These are phyloP conservation scores for Watsonalla cultraria DNA, from an alignment of 2,888 invertebrate species.

Conservation along the genomic window DNA sequence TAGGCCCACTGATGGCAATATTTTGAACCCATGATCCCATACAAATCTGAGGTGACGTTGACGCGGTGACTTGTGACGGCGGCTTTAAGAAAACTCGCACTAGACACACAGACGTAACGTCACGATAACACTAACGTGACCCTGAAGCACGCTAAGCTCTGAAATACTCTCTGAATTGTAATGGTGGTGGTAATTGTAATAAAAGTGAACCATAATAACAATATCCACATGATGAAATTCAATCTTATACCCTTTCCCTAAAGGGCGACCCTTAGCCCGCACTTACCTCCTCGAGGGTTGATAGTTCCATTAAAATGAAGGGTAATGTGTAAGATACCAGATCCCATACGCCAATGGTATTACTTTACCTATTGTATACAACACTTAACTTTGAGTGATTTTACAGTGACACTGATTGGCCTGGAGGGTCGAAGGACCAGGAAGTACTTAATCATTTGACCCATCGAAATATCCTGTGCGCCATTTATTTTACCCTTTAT, in stretches of 20 bases:
- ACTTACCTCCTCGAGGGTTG: neutral
- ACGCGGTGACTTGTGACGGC: too few species aligned
- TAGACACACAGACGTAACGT: too few species aligned
- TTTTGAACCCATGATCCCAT: too few species aligned
- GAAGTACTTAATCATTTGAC: neutral
- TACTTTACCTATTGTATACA: neutral
- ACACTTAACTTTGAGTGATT: neutral
- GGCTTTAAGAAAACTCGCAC: too few species aligned
- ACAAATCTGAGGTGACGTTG: too few species aligned
- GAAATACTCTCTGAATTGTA: too few species aligned
- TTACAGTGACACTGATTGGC: neutral
- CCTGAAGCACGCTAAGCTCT: too few species aligned
- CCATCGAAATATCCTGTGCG: neutral
- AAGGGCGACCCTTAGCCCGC: neutral
- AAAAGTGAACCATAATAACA: neutral
- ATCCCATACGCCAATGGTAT: neutral
- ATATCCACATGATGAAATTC: neutral
- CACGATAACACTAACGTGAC: too few species aligned
- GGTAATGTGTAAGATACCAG: neutral
- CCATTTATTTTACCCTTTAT: too few species aligned
- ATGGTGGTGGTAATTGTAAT: too few species aligned
- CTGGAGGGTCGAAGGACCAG: neutral
- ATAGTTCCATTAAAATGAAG: neutral
- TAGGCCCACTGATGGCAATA: too few species aligned
- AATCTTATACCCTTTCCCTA: constrained; percentile 1